A percentile compares a stretch with the other conserved stretches of the same genome.
phyloP scores from a whole-genome alignment of 2,113 vertebrate species.

The Paracanthobrama guichenoti region DNA sequence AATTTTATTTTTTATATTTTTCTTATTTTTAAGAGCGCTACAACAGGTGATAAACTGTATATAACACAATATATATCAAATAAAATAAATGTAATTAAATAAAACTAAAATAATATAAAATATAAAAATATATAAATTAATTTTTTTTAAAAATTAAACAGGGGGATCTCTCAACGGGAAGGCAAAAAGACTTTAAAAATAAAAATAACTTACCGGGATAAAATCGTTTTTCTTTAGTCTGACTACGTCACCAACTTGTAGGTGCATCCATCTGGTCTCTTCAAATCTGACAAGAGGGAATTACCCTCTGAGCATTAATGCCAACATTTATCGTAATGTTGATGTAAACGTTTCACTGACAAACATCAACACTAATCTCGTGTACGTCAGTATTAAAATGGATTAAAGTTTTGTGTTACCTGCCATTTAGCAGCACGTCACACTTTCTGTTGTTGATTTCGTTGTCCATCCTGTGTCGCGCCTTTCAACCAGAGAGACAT shows the following conservation, averaged over 20 bases:
- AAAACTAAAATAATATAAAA: too few species aligned
- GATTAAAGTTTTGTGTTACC: constrained; percentile 68
- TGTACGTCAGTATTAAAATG: neutral
- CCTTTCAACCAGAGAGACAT: constrained; percentile 69
- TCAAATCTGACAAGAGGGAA: constrained; percentile 69
- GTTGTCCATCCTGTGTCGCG: constrained; percentile 93
- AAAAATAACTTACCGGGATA: constrained; percentile 81
- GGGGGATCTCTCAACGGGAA: neutral
- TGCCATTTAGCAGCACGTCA: constrained; percentile 87
- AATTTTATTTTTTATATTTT: too few species aligned
- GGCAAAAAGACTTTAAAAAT: neutral
- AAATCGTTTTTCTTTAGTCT: constrained; percentile 92
- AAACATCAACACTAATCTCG: neutral
- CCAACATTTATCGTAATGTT: neutral
- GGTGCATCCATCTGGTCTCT: constrained; percentile 84
- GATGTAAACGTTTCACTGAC: neutral
- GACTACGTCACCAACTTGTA: constrained; percentile 91
- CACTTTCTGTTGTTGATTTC: constrained; percentile 92
- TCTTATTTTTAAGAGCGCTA: too few species aligned
- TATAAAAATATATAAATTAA: neutral
- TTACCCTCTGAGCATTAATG: neutral
- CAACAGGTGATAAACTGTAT: too few species aligned
- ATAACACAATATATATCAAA: too few species aligned
- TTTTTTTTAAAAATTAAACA: too few species aligned
- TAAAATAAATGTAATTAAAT: too few species aligned